phyloP scores from a whole-genome alignment of 2,113 vertebrate genomes.

The Saguinus midas region DNA sequence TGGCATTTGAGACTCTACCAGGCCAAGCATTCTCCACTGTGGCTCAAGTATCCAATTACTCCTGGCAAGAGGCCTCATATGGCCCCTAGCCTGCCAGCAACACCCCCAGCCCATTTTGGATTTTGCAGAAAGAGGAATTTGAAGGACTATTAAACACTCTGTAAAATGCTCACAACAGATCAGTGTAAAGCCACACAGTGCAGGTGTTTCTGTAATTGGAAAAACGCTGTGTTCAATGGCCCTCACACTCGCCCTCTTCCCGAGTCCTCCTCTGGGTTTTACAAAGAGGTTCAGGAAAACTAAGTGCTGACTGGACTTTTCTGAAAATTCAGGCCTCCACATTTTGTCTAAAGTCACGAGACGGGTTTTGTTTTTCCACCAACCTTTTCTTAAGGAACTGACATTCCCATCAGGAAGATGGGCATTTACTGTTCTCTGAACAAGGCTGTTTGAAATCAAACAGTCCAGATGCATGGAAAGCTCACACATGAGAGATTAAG shows the following conservation, averaged over 20 bases:
- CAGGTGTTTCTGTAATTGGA: constrained; percentile 86
- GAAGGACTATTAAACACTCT: constrained; percentile 85
- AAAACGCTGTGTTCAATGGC: constrained; percentile 82
- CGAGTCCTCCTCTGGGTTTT: constrained; percentile 52
- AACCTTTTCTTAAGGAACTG: background rate
- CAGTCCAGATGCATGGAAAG: background rate
- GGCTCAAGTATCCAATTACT: constrained; percentile 56
- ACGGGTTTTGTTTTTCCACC: background rate
- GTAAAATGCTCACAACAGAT: constrained; percentile 79
- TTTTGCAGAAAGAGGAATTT: constrained; percentile 78
- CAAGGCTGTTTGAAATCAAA: background rate
- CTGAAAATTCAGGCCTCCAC: background rate
- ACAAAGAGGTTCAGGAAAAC: constrained; percentile 37
- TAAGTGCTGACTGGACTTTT: constrained; percentile 63
- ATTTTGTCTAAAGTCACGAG: background rate
- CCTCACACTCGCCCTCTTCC: constrained; percentile 76
- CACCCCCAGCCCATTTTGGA: constrained; percentile 59
- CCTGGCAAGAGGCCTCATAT: constrained; percentile 54
- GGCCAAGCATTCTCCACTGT: constrained; percentile 31
- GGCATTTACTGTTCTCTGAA: background rate
- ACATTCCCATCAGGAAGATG: background rate
- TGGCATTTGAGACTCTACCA: constrained; percentile 56
- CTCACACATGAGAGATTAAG: background rate
- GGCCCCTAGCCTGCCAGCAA: constrained; percentile 73
- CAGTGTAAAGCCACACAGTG: constrained; percentile 79